A percentile compares a stretch with the other conserved stretches of the same genome.
phyloP scores from a whole-genome alignment of 2,113 vertebrate species.

The Odocoileus virginianus region DNA sequence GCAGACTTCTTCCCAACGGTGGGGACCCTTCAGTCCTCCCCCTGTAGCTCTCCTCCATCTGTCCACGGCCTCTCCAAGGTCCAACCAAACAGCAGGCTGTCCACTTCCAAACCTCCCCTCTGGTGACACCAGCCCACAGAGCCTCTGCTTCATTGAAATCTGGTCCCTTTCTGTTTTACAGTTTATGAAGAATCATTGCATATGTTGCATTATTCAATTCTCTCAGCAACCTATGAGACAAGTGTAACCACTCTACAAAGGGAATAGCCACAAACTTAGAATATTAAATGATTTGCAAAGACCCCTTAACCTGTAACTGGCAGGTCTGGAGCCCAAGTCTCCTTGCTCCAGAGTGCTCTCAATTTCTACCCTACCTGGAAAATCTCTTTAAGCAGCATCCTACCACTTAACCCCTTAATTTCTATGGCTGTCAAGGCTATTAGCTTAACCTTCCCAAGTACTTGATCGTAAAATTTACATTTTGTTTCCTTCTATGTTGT shows the following conservation, averaged over 20 bases:
- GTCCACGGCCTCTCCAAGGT: not conserved
- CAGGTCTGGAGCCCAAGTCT: not conserved
- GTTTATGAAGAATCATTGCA: not conserved
- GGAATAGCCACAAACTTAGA: not conserved
- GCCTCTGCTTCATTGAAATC: not conserved
- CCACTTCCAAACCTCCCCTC: not conserved
- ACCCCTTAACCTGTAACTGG: not conserved
- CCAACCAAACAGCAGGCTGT: not conserved
- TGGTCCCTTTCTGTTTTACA: not conserved
- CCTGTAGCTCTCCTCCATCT: not conserved
- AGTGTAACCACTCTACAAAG: not conserved
- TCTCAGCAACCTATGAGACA: not conserved
- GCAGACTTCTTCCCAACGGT: too few relatives aligned
- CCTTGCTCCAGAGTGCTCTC: not conserved
- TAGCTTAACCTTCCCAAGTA: not conserved
- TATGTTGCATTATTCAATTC: not conserved
- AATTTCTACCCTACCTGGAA: not conserved
- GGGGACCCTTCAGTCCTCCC: not conserved
- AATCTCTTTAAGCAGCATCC: not conserved
- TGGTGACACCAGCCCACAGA: not conserved
- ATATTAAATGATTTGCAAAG: not conserved
- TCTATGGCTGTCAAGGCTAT: not conserved
- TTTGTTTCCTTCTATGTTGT: not conserved
- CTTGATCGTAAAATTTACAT: not conserved
- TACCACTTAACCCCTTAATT: not conserved